Conservation (phyloP, 2,113 vertebrate genomes). For the Falcunculus frontatus region DNA sequence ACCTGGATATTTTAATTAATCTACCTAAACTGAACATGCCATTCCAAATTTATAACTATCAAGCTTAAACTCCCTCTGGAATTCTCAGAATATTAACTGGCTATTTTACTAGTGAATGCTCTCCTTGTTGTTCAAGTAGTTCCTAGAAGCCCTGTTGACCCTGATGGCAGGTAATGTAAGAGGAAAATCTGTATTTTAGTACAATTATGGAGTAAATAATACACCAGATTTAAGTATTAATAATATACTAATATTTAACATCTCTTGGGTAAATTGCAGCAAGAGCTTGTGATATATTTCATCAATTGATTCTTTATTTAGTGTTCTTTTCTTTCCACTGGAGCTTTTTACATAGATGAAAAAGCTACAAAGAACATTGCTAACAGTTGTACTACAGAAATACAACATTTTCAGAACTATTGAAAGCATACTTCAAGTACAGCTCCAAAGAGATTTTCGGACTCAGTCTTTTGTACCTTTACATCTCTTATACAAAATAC, state of each 20-base stretch:
- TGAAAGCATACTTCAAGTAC: neutral
- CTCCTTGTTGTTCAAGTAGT: slow-evolving; percentile 1
- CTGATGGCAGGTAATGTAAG: neutral
- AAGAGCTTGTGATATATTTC: neutral
- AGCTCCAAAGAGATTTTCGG: neutral
- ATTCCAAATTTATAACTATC: slow-evolving; percentile 66
- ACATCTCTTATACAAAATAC: neutral
- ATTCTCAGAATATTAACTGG: slow-evolving; percentile 56
- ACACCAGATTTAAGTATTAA: neutral
- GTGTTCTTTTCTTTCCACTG: neutral
- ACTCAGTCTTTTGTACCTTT: neutral
- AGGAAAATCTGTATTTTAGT: neutral
- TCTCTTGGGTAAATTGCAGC: neutral
- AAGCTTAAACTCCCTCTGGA: slow-evolving; percentile 40
- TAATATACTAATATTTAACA: neutral
- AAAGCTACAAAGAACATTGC: neutral
- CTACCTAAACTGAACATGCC: slow-evolving; percentile 59
- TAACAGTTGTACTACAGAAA: neutral
- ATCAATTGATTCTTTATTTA: neutral
- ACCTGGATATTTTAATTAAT: slow-evolving; percentile 73
- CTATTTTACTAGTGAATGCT: slow-evolving; percentile 14
- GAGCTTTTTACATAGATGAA: neutral
- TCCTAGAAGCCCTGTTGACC: neutral
- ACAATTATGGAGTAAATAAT: neutral
- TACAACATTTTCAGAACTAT: neutral